Percentiles rank a stretch among this genome's conserved stretches.
Evolutionary conservation across 1,140 invertebrate genomes (phyloP).

Genomic region (Gonatopus flavifemur): DNA sequence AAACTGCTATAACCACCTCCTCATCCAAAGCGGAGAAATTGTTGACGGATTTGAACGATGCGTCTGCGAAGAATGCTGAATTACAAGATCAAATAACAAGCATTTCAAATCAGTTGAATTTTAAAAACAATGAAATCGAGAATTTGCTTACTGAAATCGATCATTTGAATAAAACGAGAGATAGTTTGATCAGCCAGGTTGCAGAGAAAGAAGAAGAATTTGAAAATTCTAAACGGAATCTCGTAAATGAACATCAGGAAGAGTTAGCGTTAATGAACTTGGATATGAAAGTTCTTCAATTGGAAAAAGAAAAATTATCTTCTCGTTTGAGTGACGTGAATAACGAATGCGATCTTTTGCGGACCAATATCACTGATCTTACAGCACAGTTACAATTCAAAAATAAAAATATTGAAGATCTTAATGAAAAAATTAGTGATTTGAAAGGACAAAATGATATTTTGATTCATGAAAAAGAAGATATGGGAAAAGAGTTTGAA

Average conservation of each 20-base stretch:
- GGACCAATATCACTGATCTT: neutral
- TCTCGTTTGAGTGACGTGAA: too few species aligned
- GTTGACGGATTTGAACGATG: too few species aligned
- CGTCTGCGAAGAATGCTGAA: too few species aligned
- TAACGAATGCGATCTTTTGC: neutral
- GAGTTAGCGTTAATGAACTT: too few species aligned
- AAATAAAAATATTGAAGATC: neutral
- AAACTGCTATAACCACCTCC: too few species aligned
- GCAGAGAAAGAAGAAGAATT: constrained; percentile 7
- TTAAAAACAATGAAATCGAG: too few species aligned
- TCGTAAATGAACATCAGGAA: too few species aligned
- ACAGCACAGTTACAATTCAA: neutral
- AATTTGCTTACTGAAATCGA: neutral
- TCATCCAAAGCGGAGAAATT: too few species aligned
- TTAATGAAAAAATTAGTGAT: neutral
- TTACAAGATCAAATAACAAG: too few species aligned
- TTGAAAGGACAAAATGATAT: constrained; percentile 3
- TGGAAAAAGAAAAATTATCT: too few species aligned
- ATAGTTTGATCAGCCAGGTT: neutral
- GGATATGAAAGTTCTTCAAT: constrained; percentile 7
- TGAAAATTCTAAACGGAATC: constrained; percentile 3
- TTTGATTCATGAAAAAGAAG: neutral
- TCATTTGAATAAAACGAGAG: neutral
- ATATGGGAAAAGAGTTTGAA: constrained; percentile 12
- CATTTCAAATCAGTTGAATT: too few species aligned